Base-by-base conservation (phyloP, 2,888 invertebrate genomes). In the Lithophane ornitopus region DNA sequence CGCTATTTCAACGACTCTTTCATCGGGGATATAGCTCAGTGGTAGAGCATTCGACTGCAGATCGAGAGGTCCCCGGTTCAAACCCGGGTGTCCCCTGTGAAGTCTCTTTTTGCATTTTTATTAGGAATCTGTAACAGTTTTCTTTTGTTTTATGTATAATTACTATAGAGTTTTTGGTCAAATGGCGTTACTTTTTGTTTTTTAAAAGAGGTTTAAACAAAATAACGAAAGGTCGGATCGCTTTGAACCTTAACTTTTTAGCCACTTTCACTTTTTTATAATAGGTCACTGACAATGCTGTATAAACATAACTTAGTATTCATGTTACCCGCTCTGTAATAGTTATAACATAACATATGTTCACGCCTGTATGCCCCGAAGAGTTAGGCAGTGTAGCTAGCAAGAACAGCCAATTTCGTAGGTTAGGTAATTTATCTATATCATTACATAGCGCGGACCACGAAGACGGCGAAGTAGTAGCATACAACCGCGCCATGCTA, bases 401-500 rank as follows among this genome's bases (percentile, higher is more conserved):
- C 26, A 44, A 19, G 63, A 19, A 28, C 41, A 44, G 11, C 4
- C n/a, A 41, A 19, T 63, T 26, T 16, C 26, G 28, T 46, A 22
- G 2, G 46, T n/a, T n/a, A n/a, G n/a, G 0, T 72, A 59, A 58
- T 26, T 6, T 19, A n/a, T 74, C 3, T 8, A 34, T 41, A 1
- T 44, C 1, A 2, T 49, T 16, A 12, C 3, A 0, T 91, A 99
- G 99, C 82, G 99, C 99, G 85, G 99, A 99, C 96, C 99, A 99
- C 93, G 99, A 99, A 88, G 99, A 99, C 94, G 98, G 99, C 90
- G 99, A 99, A 92, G 99, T 99, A 82, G 98, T 99, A 63, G 97
- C 98, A 88, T 99, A 99, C 95, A 99, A 99, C 95, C 98, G 99
- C 82, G 98, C 98, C 39, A 99, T 99, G 99, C 95, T 99, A 90